These are phyloP conservation scores for Drosophila punjabiensis DNA, from an alignment of 1,140 invertebrate species.

Conservation along the genomic window DNA sequence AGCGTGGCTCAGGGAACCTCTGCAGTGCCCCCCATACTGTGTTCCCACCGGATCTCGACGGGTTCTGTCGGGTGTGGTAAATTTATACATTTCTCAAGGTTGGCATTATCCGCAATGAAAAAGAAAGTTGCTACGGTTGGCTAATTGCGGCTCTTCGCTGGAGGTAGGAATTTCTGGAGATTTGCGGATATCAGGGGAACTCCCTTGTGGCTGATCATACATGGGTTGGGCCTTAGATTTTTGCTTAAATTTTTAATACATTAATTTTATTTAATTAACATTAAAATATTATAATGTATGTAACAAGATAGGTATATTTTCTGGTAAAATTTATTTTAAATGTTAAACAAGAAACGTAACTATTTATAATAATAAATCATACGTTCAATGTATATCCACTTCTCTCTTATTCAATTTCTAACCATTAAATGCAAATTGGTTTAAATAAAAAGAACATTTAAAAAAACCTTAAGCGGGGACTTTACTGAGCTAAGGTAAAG, in stretches of 20 bases:
- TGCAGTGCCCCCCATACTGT: conserved; percentile 35
- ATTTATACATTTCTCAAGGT: conserved; percentile 69
- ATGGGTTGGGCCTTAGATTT: background rate
- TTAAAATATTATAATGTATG: too few species aligned
- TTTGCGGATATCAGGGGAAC: background rate
- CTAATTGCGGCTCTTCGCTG: conserved; percentile 2
- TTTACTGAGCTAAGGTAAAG: background rate
- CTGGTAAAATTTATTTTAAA: too few species aligned
- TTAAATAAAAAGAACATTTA: background rate
- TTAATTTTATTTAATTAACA: too few species aligned
- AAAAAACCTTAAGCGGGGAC: background rate
- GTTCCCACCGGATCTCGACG: background rate
- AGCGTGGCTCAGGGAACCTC: conserved; percentile 35
- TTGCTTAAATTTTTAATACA: background rate
- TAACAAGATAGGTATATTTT: too few species aligned
- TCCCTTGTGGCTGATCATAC: too few species aligned
- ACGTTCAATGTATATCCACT: background rate
- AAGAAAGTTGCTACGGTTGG: conserved; percentile 43
- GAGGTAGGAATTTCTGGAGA: background rate
- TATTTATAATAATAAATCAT: background rate
- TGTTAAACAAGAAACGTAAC: too few species aligned
- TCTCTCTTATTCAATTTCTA: background rate
- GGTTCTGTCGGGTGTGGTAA: conserved; percentile 20
- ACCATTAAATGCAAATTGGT: conserved; percentile 2
- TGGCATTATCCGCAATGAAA: conserved; percentile 39